These are phyloP conservation scores for Paracanthobrama guichenoti DNA, from an alignment of 2,113 vertebrate species.

Conservation along the genomic window DNA sequence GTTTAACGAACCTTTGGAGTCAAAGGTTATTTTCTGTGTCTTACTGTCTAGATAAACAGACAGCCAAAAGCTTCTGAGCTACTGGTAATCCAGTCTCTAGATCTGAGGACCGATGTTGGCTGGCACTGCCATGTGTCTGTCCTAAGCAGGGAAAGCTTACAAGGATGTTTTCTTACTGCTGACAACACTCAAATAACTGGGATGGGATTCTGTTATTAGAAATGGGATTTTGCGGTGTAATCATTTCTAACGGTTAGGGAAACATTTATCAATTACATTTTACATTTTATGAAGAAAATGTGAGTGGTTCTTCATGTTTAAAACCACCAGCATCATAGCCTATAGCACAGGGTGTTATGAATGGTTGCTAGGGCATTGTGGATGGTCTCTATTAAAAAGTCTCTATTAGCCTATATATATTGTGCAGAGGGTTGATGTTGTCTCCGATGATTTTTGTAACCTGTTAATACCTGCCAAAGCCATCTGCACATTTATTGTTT, in stretches of 20 bases:
- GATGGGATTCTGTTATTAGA: constrained; percentile 51
- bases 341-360: not conserved
- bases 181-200: constrained; percentile 59
- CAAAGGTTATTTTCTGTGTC: constrained; percentile 8
- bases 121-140: constrained; percentile 12
- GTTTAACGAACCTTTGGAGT: not conserved
- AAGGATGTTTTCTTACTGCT: constrained; percentile 51
- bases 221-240: constrained; percentile 45
- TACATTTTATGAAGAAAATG: not conserved
- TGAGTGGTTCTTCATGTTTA: not conserved
- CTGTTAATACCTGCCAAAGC: too few species aligned
- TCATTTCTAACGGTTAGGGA: constrained; percentile 16
- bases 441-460: too few species aligned
- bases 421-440: too few species aligned
- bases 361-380: not conserved
- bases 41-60: not conserved
- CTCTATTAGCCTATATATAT: too few species aligned
- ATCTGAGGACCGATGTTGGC: not conserved
- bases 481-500: too few species aligned
- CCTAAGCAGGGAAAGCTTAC: constrained; percentile 36
- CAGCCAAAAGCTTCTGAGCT: not conserved
- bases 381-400: not conserved
- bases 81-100: not conserved
- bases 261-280: constrained; percentile 1
- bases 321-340: not conserved